phyloP scores from a whole-genome alignment of 1,140 invertebrate genomes.

The Brachionus plicatilis region DNA sequence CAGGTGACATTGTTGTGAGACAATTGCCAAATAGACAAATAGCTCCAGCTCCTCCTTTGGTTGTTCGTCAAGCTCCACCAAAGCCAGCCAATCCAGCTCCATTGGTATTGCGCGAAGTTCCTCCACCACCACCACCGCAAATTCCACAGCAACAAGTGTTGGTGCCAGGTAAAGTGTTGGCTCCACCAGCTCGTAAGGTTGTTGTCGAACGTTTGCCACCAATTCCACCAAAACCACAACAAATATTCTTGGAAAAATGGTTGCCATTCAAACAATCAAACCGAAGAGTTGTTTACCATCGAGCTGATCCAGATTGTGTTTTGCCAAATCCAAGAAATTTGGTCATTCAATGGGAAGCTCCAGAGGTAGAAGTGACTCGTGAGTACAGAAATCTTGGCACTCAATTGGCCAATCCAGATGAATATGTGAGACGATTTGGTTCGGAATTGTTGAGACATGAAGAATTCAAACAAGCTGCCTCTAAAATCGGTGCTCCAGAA shows the following conservation, averaged over 20 bases:
- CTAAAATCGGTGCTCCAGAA: neutral
- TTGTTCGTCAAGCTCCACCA: conserved; percentile 28
- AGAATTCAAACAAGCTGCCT: neutral
- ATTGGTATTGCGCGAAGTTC: conserved; percentile 22
- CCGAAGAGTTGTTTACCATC: conserved; percentile 20
- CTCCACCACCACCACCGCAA: conserved; percentile 14
- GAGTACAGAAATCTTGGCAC: conserved; percentile 33
- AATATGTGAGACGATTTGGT: neutral
- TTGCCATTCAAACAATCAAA: conserved; percentile 16
- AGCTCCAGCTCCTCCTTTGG: conserved; percentile 33
- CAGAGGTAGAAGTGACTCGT: conserved; percentile 32
- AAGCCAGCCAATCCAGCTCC: neutral
- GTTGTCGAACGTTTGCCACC: conserved; percentile 32
- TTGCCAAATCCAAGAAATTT: conserved; percentile 33
- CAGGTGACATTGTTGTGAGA: conserved; percentile 14
- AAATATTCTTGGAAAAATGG: conserved; percentile 38
- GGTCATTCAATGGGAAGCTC: conserved; percentile 36
- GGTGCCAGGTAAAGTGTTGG: conserved; percentile 22
- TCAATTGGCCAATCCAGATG: conserved; percentile 24
- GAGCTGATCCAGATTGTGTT: neutral
- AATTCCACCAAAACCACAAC: conserved; percentile 26
- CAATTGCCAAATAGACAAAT: conserved; percentile 25
- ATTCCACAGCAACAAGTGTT: neutral
- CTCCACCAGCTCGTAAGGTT: conserved; percentile 34
- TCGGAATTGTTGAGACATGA: conserved; percentile 9